A percentile compares a stretch with the other conserved stretches of the same genome.
Evolutionary conservation across 2,113 vertebrate species (phyloP).

Genomic region (Toxotes chatareus): DNA sequence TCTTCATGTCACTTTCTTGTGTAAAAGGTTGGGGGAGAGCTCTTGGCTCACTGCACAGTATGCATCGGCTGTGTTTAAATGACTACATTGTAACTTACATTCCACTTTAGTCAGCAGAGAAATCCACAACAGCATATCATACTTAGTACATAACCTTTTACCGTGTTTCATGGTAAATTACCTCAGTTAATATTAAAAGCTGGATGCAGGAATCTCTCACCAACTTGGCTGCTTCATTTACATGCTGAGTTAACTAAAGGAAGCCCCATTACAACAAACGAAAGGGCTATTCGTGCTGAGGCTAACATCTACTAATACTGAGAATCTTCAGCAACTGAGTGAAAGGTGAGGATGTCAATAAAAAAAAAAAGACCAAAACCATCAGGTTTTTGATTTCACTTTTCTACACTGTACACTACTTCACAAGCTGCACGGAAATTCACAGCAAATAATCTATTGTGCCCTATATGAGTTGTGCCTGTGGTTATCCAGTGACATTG

Average conservation of each 20-base stretch:
- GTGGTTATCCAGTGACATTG: conserved; percentile 42
- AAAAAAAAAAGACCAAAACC: not conserved
- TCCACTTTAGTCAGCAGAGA: conserved; percentile 46
- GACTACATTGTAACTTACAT: conserved; percentile 28
- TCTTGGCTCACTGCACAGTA: conserved; percentile 47
- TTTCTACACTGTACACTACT: not conserved
- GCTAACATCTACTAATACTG: conserved; percentile 18
- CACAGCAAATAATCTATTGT: not conserved
- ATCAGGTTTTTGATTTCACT: not conserved
- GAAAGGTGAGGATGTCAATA: not conserved
- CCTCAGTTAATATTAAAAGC: conserved; percentile 63
- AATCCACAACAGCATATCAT: conserved; percentile 37
- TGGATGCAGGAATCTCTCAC: conserved; percentile 42
- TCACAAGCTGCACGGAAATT: not conserved
- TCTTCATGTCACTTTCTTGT: conserved; percentile 53
- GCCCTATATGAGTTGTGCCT: not conserved
- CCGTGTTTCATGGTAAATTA: conserved; percentile 72
- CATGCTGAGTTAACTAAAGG: conserved; percentile 47
- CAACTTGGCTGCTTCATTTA: conserved; percentile 57
- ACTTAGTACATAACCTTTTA: conserved; percentile 66
- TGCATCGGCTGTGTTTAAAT: conserved; percentile 31
- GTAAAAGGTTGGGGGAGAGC: conserved; percentile 33
- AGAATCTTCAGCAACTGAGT: conserved; percentile 6
- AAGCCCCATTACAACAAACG: conserved; percentile 42
- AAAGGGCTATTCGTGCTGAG: conserved; percentile 22